phyloP scores from a whole-genome alignment of 1,140 invertebrate species.

The Trissolcus basalis region DNA sequence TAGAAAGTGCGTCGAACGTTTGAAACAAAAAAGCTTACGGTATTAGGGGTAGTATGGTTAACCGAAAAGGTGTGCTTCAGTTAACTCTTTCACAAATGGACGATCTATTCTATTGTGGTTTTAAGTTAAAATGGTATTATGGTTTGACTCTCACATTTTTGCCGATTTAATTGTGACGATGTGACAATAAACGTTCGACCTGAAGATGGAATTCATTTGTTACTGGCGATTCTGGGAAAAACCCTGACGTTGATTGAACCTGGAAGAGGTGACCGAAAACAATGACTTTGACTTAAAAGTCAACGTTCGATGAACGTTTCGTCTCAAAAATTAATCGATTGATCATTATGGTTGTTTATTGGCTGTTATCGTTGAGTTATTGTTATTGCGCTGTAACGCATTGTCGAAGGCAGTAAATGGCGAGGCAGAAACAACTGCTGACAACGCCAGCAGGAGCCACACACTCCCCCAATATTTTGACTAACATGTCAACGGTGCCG shows the following conservation, averaged over 20 bases:
- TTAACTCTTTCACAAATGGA: not conserved
- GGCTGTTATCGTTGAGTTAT: not conserved
- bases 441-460: conserved; percentile 36
- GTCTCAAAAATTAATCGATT: not conserved
- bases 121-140: conserved; percentile 2
- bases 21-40: not conserved
- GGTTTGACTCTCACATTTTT: not conserved
- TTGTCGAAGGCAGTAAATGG: conserved; percentile 25
- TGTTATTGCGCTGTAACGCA: conserved; percentile 3
- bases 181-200: not conserved
- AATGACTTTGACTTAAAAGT: not conserved
- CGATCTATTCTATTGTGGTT: conserved; percentile 2
- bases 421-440: conserved; percentile 27
- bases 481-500: conserved; percentile 59
- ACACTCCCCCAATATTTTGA: conserved; percentile 65
- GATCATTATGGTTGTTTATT: not conserved
- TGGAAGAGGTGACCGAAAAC: too few relatives aligned
- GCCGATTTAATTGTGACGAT: not conserved
- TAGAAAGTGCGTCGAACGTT: conserved; percentile 5
- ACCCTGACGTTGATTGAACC: not conserved
- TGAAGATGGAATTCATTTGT: not conserved
- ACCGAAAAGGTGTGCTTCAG: not conserved
- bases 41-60: not conserved
- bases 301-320: not conserved
- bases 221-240: not conserved